A percentile compares a stretch with the other conserved stretches of the same genome.
These are phyloP conservation scores for Poecilia velifera DNA, from an alignment of 2,797 vertebrate genomes.

Conservation along the genomic window DNA sequence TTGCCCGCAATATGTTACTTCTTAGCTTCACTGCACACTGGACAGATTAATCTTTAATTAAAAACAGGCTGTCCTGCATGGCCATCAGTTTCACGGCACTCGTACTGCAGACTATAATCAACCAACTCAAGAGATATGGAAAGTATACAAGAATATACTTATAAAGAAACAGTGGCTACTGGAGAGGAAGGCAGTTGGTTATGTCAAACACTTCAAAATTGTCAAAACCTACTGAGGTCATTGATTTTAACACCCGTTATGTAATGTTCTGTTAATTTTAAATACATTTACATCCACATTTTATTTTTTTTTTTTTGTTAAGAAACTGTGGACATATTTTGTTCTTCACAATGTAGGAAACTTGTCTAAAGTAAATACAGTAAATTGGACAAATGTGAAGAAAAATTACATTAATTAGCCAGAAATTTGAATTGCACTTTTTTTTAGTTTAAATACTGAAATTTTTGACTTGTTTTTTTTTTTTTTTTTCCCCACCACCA, in stretches of 20 bases:
- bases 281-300: background rate
- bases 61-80: background rate
- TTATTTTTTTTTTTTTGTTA: background rate
- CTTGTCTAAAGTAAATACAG: background rate
- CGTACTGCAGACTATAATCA: background rate
- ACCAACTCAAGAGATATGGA: background rate
- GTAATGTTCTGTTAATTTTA: background rate
- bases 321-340: background rate
- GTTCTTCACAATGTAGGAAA: background rate
- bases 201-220: background rate
- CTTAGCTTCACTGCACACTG: background rate
- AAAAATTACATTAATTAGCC: background rate
- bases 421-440: background rate
- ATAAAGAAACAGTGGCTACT: background rate
- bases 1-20: background rate
- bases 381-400: background rate
- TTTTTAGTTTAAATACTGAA: background rate
- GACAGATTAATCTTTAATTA: background rate
- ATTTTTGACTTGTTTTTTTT: background rate
- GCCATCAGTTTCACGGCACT: background rate
- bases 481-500: background rate
- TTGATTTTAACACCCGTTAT: background rate
- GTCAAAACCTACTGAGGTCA: background rate
- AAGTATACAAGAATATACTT: background rate
- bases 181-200: background rate